Evolutionary conservation across 2,113 vertebrate genomes (phyloP), one percentile per base, ranked within the genome.

Genomic region (Melanotaenia duboulayi): DNA sequence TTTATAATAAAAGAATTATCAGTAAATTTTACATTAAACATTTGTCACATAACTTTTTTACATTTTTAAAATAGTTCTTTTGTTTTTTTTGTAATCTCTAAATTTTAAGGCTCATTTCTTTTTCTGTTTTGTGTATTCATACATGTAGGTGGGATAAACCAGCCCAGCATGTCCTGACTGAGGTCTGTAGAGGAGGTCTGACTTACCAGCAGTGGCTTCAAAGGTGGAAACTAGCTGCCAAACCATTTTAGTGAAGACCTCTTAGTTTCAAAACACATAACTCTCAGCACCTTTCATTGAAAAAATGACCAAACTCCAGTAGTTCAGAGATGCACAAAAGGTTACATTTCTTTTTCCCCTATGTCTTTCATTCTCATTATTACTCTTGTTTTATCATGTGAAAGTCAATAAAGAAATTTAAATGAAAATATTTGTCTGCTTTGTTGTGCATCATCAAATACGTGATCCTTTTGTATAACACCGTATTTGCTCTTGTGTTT

Each of bases 71-170:
- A 3, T 44, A 17, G 13, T 12, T 40, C 11, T 40, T 11, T 3
- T 2, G 4, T 16, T 42, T 13, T 14, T 4, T 42, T 42, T 0
- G 16, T 42, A 14, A 16, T 42, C 5, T 12, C 13, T 3, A 42
- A 35, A 35, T 35, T 35, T 35, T 35, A 1, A 5, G 32, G 32
- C 5, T 42, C 0, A 42, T 42, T 42, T 35, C 9, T 2, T 48
- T 19, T 51, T 28, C 5, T 74, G 16, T 65, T 62, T 58, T 74
- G 32, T 80, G 39, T 84, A 6, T 77, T 60, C 52, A 25, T 69
- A 4, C 56, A n/a, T 73, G 11, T 57, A 96, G 95, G 95, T 96
- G 95, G 94, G 92, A 95, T 68, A 92, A 91, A 80, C 94, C 95
- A 0, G 94, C 83, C 0, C 94, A 95, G 86, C 88, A 91, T 59